Conservation (phyloP, 2,888 invertebrate genomes). For the Drosophila picticornis region DNA sequence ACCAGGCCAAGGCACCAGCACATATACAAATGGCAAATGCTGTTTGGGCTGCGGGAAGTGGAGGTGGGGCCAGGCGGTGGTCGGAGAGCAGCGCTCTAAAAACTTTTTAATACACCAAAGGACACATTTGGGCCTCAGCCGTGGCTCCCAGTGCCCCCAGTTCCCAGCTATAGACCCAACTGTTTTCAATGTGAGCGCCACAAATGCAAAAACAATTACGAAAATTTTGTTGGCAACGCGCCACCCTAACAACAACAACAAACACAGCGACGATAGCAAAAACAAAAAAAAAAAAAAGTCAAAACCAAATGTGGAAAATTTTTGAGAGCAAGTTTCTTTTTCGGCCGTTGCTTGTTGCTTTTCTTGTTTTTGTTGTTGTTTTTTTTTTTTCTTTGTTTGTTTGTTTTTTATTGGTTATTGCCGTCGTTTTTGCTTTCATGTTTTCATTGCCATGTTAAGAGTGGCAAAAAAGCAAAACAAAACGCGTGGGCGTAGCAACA, state of each 20-base stretch:
- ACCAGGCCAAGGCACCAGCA: neutral
- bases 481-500: conserved; percentile 31
- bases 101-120: conserved; percentile 82
- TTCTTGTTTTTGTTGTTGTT: neutral
- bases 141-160: conserved; percentile 27
- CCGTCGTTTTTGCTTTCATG: conserved; percentile 76
- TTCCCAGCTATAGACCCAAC: conserved; percentile 35
- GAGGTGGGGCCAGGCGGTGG: conserved; percentile 16
- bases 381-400: conserved; percentile 3
- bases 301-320: conserved; percentile 75
- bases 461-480: conserved; percentile 45
- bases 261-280: conserved; percentile 18
- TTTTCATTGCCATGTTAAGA: conserved; percentile 81
- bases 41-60: neutral
- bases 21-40: conserved; percentile 27
- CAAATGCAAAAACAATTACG: conserved; percentile 81
- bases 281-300: conserved; percentile 44
- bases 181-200: conserved; percentile 47
- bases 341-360: conserved; percentile 68
- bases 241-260: conserved; percentile 41
- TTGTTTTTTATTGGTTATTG: conserved; percentile 59
- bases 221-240: conserved; percentile 77
- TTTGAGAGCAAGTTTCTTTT: conserved; percentile 59
- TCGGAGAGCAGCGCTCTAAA: conserved; percentile 43
- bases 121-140: conserved; percentile 75